phyloP scores from a whole-genome alignment of 2,113 vertebrate genomes.

The Tyto alba region DNA sequence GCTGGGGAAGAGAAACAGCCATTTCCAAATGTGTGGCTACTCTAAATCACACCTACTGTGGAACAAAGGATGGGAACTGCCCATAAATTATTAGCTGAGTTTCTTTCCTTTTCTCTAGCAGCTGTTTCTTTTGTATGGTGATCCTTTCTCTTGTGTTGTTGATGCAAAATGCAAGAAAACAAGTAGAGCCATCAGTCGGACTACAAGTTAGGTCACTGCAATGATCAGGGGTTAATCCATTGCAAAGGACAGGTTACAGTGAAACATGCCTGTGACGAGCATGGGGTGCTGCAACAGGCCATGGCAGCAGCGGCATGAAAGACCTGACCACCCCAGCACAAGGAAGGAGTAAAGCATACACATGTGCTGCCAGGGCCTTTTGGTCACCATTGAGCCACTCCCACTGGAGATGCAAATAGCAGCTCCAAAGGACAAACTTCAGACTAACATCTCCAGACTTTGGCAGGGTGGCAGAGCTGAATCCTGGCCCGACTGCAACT shows the following conservation, averaged over 20 bases:
- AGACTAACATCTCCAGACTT: neutral
- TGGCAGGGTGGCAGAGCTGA: neutral
- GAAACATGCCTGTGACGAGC: neutral
- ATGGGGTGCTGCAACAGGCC: neutral
- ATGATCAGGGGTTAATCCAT: neutral
- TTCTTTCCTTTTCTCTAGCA: neutral
- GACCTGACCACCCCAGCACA: neutral
- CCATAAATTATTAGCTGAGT: neutral
- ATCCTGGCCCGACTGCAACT: neutral
- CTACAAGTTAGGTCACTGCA: neutral
- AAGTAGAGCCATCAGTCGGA: neutral
- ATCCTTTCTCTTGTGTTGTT: neutral
- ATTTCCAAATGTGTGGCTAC: neutral
- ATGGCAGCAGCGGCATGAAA: neutral
- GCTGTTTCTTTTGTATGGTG: neutral
- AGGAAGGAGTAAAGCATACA: neutral
- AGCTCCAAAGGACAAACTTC: neutral
- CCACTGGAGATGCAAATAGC: neutral
- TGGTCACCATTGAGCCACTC: neutral
- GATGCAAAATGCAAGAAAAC: neutral
- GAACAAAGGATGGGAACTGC: neutral
- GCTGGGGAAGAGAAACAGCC: neutral
- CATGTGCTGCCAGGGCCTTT: neutral
- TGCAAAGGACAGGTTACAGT: neutral
- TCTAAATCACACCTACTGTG: neutral